These are phyloP conservation scores for Cephonodes hylas DNA, from an alignment of 2,888 invertebrate genomes.

Conservation along the genomic window DNA sequence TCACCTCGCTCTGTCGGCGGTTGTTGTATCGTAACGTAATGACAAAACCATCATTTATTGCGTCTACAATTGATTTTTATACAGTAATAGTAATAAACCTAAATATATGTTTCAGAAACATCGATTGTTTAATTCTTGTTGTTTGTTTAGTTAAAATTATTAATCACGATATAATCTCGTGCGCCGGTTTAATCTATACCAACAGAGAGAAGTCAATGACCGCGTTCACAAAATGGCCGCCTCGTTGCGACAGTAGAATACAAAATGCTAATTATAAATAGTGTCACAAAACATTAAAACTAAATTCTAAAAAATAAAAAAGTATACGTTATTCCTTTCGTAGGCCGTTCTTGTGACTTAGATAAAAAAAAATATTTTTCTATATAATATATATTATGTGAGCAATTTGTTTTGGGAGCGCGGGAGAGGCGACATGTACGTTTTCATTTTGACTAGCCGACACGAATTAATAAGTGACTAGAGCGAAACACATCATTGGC, in stretches of 20 bases:
- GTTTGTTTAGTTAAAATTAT: no score
- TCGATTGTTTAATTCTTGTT: no score
- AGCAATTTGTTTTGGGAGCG: slow-evolving; percentile 23
- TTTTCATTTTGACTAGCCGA: slow-evolving; percentile 69
- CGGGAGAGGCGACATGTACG: slow-evolving; percentile 17
- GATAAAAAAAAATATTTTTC: slow-evolving; percentile 37
- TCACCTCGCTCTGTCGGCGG: background rate
- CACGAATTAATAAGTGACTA: slow-evolving; percentile 76
- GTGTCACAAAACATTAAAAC: slow-evolving; percentile 49
- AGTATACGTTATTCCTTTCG: slow-evolving; percentile 56
- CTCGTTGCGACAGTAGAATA: slow-evolving; percentile 34
- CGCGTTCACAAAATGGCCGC: slow-evolving; percentile 50
- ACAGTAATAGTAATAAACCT: no score
- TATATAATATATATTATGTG: slow-evolving; percentile 20
- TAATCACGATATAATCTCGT: background rate
- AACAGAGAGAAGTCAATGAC: slow-evolving; percentile 33
- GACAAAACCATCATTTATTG: no score
- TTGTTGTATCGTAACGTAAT: no score
- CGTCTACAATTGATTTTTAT: no score
- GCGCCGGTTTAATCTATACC: background rate
- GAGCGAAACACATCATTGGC: slow-evolving; percentile 73
- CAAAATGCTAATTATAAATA: slow-evolving; percentile 70
- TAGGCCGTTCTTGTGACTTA: slow-evolving; percentile 74
- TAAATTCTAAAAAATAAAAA: slow-evolving; percentile 53
- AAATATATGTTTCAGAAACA: no score